phyloP scores from a whole-genome alignment of 2,888 invertebrate genomes.

The Parnassius orleans region DNA sequence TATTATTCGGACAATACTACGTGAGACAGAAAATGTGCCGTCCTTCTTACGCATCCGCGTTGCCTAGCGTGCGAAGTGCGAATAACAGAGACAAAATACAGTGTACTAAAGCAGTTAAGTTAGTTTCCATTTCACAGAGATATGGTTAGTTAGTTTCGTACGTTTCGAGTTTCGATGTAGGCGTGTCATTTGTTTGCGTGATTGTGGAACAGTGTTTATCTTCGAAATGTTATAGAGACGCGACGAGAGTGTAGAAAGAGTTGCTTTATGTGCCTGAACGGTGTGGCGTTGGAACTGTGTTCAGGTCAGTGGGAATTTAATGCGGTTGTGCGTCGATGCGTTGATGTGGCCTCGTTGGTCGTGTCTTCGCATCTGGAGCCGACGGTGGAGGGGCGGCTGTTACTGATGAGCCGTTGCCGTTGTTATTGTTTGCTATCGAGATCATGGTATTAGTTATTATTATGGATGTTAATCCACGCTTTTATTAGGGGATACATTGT shows the following conservation, averaged over 20 bases:
- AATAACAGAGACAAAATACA: not conserved
- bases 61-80: not conserved
- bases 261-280: not conserved
- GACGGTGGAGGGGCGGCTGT: not conserved
- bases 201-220: conserved; percentile 1
- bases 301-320: not conserved
- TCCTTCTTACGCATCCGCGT: conserved; percentile 4
- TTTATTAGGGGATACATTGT: no score
- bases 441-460: not conserved
- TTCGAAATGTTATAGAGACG: not conserved
- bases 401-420: not conserved
- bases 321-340: not conserved
- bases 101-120: not conserved
- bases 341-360: not conserved
- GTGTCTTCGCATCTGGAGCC: not conserved
- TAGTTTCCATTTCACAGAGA: no score
- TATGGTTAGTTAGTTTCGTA: not conserved
- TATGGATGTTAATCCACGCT: no score
- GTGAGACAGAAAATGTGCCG: not conserved
- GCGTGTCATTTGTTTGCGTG: not conserved
- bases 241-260: not conserved
- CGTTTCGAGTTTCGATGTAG: not conserved
- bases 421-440: not conserved
- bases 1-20: not conserved
- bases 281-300: not conserved